These are phyloP conservation scores for Cyphomyrmex costatus DNA, from an alignment of 1,140 invertebrate species.

Conservation along the genomic window DNA sequence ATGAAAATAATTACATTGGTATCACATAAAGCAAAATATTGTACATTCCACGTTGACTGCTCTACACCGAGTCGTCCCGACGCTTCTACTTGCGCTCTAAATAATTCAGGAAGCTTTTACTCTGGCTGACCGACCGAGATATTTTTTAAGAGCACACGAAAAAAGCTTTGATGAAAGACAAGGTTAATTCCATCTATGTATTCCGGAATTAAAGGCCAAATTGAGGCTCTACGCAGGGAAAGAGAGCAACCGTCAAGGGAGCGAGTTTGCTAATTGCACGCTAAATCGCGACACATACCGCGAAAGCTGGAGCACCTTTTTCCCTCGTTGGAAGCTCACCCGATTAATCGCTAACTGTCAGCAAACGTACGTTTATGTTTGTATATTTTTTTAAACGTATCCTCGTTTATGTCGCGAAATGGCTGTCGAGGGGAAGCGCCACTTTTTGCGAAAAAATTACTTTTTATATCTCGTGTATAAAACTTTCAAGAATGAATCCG, in stretches of 20 bases:
- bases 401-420: background rate
- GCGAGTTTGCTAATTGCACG: slow-evolving; percentile 37
- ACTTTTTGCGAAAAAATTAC: background rate
- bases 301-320: slow-evolving; percentile 10
- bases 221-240: slow-evolving; percentile 12
- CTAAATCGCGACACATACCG: slow-evolving; percentile 51
- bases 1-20: slow-evolving; percentile 37
- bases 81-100: background rate
- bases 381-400: slow-evolving; percentile 4
- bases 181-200: slow-evolving; percentile 43
- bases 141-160: slow-evolving; percentile 28
- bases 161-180: slow-evolving; percentile 37
- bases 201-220: slow-evolving; percentile 42
- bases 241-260: background rate
- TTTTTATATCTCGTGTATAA: background rate
- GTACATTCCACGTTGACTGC: background rate
- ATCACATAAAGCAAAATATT: slow-evolving; percentile 22
- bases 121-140: background rate
- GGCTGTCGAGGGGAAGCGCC: background rate
- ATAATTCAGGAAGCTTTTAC: slow-evolving; percentile 45
- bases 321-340: slow-evolving; percentile 5
- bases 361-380: slow-evolving; percentile 1
- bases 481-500: background rate
- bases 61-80: background rate
- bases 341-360: slow-evolving; percentile 57